These are phyloP conservation scores for Zapus hudsonius DNA, from an alignment of 2,113 vertebrate species.

Conservation along the genomic window DNA sequence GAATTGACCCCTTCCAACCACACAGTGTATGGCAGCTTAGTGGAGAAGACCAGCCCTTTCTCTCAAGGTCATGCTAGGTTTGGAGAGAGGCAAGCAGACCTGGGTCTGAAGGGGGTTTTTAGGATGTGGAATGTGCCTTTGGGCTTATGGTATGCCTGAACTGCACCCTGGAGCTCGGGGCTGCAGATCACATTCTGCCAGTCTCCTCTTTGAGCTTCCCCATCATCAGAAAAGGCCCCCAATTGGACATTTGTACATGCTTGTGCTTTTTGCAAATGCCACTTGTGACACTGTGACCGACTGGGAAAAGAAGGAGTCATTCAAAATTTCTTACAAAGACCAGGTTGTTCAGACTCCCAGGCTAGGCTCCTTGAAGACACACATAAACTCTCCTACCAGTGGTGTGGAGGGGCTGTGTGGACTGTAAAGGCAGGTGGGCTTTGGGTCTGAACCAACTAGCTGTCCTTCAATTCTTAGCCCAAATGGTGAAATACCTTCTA, in stretches of 20 bases:
- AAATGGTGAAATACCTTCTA: not conserved
- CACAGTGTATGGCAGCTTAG: not conserved
- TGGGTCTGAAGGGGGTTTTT: not conserved
- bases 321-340: slow-evolving; percentile 32
- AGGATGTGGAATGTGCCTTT: not conserved
- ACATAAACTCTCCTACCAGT: not conserved
- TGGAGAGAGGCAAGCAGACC: not conserved
- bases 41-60: not conserved
- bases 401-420: not conserved
- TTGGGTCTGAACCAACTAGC: not conserved
- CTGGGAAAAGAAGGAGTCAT: not conserved
- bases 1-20: not conserved
- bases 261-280: not conserved
- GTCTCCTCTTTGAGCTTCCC: not conserved
- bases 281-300: slow-evolving; percentile 6
- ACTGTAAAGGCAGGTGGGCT: not conserved
- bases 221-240: not conserved
- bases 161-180: not conserved
- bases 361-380: slow-evolving; percentile 3
- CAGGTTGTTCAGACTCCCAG: not conserved
- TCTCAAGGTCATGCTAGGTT: not conserved
- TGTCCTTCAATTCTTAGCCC: not conserved
- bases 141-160: not conserved
- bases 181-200: not conserved
- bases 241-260: not conserved